These are phyloP conservation scores for Papilio machaon DNA, from an alignment of 1,140 invertebrate species.

Conservation along the genomic window DNA sequence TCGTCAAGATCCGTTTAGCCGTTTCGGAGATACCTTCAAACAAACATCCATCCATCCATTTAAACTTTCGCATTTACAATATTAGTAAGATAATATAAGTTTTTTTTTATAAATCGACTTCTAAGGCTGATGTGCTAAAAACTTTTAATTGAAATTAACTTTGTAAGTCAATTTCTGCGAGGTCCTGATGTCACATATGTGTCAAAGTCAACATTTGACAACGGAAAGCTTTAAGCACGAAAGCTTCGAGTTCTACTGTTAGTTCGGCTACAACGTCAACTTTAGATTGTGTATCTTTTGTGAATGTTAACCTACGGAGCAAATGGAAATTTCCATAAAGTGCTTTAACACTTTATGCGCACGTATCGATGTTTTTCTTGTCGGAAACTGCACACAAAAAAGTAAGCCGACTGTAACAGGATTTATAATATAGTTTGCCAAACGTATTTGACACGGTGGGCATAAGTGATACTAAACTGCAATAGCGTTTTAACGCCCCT, in stretches of 20 bases:
- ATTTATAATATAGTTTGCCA: no score
- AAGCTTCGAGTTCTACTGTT: constrained; percentile 3
- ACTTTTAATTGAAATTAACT: neutral
- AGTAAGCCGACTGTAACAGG: no score
- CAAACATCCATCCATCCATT: no score
- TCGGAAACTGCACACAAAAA: no score
- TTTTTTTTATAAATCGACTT: no score
- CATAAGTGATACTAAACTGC: no score
- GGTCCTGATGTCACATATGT: neutral
- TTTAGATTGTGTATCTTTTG: constrained; percentile 18
- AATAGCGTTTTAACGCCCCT: no score
- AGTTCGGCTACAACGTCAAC: constrained; percentile 5
- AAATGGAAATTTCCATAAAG: constrained; percentile 21
- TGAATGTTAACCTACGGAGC: constrained; percentile 14
- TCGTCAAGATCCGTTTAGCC: no score
- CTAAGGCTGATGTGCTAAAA: neutral
- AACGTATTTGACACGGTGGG: no score
- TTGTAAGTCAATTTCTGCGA: neutral
- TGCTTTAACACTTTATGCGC: constrained; percentile 3
- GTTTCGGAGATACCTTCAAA: no score
- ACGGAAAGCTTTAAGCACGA: constrained; percentile 4
- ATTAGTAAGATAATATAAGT: no score
- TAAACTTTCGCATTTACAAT: no score
- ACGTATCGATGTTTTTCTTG: neutral
- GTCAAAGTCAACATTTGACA: constrained; percentile 19